These are phyloP conservation scores for Drosophila picticornis DNA, from an alignment of 2,888 invertebrate genomes.

Conservation along the genomic window DNA sequence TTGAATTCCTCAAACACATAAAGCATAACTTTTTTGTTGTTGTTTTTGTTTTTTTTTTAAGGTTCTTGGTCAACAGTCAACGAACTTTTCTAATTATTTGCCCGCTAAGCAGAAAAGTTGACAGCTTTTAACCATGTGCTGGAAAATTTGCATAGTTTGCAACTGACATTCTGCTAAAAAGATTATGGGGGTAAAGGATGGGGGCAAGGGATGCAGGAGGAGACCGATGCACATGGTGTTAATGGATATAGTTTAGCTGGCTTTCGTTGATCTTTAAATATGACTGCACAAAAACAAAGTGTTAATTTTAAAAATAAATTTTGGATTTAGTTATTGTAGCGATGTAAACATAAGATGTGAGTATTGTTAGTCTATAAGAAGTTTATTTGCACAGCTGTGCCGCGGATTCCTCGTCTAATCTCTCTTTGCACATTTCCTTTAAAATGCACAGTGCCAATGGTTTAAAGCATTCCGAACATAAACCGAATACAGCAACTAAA, in stretches of 20 bases:
- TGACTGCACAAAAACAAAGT: neutral
- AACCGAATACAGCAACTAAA: slow-evolving; percentile 9
- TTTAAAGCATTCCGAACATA: neutral
- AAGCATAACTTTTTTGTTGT: slow-evolving; percentile 10
- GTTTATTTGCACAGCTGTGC: neutral
- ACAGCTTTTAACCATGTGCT: slow-evolving; percentile 60
- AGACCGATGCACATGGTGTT: neutral
- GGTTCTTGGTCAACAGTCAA: slow-evolving; percentile 48
- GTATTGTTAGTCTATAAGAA: neutral
- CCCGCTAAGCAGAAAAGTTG: slow-evolving; percentile 65
- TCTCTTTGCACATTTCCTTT: neutral
- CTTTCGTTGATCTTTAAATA: neutral
- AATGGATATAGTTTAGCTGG: neutral
- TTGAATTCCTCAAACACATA: slow-evolving; percentile 58
- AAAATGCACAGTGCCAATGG: slow-evolving; percentile 2
- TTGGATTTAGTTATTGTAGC: neutral
- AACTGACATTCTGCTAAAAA: slow-evolving; percentile 27
- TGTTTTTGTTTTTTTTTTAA: slow-evolving; percentile 12
- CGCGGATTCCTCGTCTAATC: too few species aligned
- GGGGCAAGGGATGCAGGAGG: neutral
- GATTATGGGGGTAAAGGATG: slow-evolving; percentile 10
- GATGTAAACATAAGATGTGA: neutral
- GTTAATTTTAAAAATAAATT: slow-evolving; percentile 10
- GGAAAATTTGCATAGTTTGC: slow-evolving; percentile 54
- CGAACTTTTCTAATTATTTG: slow-evolving; percentile 69